A percentile compares a stretch with the other conserved stretches of the same genome.
Conservation (phyloP, 1,140 invertebrate genomes). For the Ips nitidus region DNA sequence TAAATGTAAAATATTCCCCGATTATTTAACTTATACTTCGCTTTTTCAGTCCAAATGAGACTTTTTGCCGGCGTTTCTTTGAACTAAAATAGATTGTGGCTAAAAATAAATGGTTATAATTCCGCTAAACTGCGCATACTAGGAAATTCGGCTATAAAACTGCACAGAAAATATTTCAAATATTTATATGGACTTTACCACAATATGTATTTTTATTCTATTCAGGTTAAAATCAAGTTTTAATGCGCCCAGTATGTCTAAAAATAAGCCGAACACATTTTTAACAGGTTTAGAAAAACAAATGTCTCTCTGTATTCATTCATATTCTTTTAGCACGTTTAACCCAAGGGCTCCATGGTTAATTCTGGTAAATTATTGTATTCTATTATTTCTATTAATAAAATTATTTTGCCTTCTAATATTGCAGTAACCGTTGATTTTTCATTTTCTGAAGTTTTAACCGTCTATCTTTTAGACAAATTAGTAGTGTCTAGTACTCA, state of each 20-base stretch:
- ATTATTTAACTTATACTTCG: not conserved
- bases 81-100: constrained; percentile 46
- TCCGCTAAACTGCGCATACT: constrained; percentile 40
- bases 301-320: too few species aligned
- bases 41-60: not conserved
- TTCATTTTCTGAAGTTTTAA: too few species aligned
- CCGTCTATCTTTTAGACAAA: too few species aligned
- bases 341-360: too few species aligned
- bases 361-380: too few species aligned
- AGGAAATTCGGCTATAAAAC: constrained; percentile 36
- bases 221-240: constrained; percentile 1
- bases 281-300: not conserved
- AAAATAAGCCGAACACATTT: constrained; percentile 1
- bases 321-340: too few species aligned
- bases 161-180: constrained; percentile 11
- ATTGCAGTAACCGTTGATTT: too few species aligned
- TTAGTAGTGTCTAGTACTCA: too few species aligned
- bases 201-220: not conserved
- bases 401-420: too few species aligned
- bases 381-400: too few species aligned
- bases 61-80: constrained; percentile 38
- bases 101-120: constrained; percentile 47
- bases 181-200: not conserved
- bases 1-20: too few species aligned
- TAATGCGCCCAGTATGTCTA: not conserved